Percentiles rank a stretch among this genome's conserved stretches.
These are phyloP conservation scores for Bagarius yarrelli DNA, from an alignment of 2,113 vertebrate species.

Conservation along the genomic window DNA sequence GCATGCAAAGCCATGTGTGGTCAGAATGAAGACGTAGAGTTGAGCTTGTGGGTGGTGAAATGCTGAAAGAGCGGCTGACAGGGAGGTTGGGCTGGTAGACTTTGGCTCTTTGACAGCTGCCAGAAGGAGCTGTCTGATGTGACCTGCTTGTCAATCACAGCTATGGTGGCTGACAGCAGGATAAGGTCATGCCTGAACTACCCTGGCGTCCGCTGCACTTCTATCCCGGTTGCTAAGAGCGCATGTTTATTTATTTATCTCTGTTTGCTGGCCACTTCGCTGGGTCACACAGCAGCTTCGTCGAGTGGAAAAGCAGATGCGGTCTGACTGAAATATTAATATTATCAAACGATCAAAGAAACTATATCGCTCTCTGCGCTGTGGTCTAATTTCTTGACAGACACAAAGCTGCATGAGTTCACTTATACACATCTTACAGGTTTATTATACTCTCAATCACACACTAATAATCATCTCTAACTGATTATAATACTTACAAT, in stretches of 20 bases:
- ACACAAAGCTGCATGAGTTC: background rate
- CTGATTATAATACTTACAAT: background rate
- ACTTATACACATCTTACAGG: background rate
- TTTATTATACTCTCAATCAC: background rate
- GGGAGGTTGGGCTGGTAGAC: conserved; percentile 17
- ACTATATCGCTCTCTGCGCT: background rate
- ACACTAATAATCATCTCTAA: background rate
- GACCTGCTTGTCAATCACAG: conserved; percentile 49
- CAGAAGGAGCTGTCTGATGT: conserved; percentile 25
- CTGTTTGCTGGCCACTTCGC: conserved; percentile 39
- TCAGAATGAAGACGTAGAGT: background rate
- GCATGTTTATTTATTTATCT: conserved; percentile 57
- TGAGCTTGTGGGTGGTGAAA: conserved; percentile 10
- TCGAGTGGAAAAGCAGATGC: conserved; percentile 29
- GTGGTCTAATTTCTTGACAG: conserved; percentile 29
- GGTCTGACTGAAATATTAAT: conserved; percentile 47
- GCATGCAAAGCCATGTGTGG: background rate
- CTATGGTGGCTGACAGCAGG: conserved; percentile 46
- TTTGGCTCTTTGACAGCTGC: conserved; percentile 39
- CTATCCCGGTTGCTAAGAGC: conserved; percentile 26
- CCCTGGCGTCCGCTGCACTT: conserved; percentile 36
- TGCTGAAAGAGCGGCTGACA: conserved; percentile 12
- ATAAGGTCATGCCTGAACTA: conserved; percentile 54
- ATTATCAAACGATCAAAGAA: conserved; percentile 32
- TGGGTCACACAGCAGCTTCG: conserved; percentile 29